phyloP scores from a whole-genome alignment of 2,113 vertebrate species.

The Dromiciops gliroides region DNA sequence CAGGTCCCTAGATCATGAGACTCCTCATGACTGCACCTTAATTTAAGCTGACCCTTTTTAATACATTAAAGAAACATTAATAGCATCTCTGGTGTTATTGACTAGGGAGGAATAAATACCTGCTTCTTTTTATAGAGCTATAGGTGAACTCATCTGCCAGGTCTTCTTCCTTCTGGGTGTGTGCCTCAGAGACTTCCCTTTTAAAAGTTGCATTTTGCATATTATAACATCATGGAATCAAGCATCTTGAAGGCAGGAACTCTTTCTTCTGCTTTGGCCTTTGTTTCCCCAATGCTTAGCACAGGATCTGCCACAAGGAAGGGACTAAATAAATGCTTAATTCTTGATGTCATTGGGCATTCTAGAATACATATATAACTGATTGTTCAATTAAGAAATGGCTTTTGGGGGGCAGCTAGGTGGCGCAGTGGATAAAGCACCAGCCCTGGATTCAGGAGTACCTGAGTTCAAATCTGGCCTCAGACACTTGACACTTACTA shows the following conservation, averaged over 20 bases:
- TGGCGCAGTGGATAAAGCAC: no score
- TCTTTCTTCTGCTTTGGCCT: not conserved
- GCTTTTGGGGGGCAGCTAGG: not conserved
- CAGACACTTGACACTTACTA: no score
- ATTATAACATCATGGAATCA: not conserved
- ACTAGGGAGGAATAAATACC: no score
- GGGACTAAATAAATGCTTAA: not conserved
- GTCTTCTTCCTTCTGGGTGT: not conserved
- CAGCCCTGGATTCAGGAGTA: no score
- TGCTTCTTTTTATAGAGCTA: not conserved
- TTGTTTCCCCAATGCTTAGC: not conserved
- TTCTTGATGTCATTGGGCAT: not conserved
- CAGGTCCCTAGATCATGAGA: no score
- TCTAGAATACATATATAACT: not conserved
- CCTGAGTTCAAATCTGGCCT: no score
- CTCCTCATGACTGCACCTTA: no score
- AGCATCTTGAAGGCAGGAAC: not conserved
- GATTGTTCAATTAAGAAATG: not conserved
- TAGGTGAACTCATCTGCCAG: not conserved
- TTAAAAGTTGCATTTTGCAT: not conserved
- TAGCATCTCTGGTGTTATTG: no score
- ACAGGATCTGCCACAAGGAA: not conserved
- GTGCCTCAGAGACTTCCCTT: not conserved
- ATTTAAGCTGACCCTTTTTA: no score
- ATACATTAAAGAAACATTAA: no score